Percentiles rank a stretch among this genome's conserved stretches.
These are phyloP conservation scores for Knipowitschia caucasica DNA, from an alignment of 2,797 vertebrate genomes.

Conservation along the genomic window DNA sequence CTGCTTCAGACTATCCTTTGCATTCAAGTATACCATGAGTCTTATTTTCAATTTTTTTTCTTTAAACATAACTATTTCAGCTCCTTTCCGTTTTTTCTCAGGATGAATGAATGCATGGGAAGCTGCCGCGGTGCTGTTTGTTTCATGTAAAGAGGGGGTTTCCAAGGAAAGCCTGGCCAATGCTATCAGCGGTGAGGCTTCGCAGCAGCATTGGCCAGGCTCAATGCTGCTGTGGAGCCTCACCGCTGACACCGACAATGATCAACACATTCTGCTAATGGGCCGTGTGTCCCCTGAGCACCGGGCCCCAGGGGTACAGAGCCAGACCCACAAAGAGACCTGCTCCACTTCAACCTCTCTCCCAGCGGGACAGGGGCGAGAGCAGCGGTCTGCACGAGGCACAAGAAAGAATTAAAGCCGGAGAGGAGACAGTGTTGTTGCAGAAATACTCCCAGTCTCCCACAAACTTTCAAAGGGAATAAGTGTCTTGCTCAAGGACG, in stretches of 20 bases:
- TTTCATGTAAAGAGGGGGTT: slow-evolving; percentile 34
- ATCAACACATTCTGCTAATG: slow-evolving; percentile 64
- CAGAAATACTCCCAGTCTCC: background rate
- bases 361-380: slow-evolving; percentile 31
- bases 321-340: slow-evolving; percentile 29
- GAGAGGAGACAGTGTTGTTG: background rate
- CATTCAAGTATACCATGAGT: slow-evolving; percentile 5
- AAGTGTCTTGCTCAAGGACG: background rate
- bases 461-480: background rate
- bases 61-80: slow-evolving; percentile 14
- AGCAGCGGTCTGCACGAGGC: slow-evolving; percentile 4
- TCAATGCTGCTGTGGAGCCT: slow-evolving; percentile 55
- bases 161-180: slow-evolving; percentile 59
- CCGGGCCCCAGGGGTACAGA: slow-evolving; percentile 42
- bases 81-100: slow-evolving; percentile 17
- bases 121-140: slow-evolving; percentile 47
- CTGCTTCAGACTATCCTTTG: too few relatives aligned
- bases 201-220: too few relatives aligned
- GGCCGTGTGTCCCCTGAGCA: slow-evolving; percentile 55
- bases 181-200: slow-evolving; percentile 28
- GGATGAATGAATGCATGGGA: slow-evolving; percentile 51
- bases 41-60: background rate
- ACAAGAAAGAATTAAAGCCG: background rate
- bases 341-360: slow-evolving; percentile 22
- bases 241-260: slow-evolving; percentile 63